phyloP scores from a whole-genome alignment of 2,888 invertebrate species.

The Ochropleura plecta region DNA sequence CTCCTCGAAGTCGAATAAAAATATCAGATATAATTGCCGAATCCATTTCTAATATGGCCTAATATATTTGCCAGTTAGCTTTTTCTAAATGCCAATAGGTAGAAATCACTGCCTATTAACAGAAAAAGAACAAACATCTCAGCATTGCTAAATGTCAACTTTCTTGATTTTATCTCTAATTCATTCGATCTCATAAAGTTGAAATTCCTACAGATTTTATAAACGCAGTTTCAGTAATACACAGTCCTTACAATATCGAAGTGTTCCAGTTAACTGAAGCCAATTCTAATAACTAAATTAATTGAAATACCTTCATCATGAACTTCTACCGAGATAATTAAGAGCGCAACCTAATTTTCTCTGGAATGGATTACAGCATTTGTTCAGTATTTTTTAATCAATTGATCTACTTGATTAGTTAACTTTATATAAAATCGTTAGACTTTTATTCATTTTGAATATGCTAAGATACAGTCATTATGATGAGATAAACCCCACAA shows the following conservation, averaged over 20 bases:
- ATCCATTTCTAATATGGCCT: not conserved
- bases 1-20: not conserved
- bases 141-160: not conserved
- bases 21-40: not conserved
- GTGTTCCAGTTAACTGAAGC: conserved; percentile 40
- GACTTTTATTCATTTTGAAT: not conserved
- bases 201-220: not conserved
- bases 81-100: not conserved
- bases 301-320: conserved; percentile 56
- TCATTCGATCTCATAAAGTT: not conserved
- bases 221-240: not conserved
- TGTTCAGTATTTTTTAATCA: conserved; percentile 22
- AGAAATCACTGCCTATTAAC: not conserved
- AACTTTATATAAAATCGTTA: conserved; percentile 5
- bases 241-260: conserved; percentile 18
- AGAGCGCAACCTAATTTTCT: conserved; percentile 40
- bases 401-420: not conserved
- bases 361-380: conserved; percentile 33
- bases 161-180: not conserved
- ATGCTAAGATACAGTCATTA: not conserved
- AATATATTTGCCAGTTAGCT: not conserved
- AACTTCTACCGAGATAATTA: conserved; percentile 54
- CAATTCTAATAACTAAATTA: conserved; percentile 45
- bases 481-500: not conserved
- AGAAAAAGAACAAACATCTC: not conserved